Percentiles rank a stretch among this genome's conserved stretches.
phyloP scores from a whole-genome alignment of 2,888 invertebrate genomes.

The Eumacrocentrus americanus region DNA sequence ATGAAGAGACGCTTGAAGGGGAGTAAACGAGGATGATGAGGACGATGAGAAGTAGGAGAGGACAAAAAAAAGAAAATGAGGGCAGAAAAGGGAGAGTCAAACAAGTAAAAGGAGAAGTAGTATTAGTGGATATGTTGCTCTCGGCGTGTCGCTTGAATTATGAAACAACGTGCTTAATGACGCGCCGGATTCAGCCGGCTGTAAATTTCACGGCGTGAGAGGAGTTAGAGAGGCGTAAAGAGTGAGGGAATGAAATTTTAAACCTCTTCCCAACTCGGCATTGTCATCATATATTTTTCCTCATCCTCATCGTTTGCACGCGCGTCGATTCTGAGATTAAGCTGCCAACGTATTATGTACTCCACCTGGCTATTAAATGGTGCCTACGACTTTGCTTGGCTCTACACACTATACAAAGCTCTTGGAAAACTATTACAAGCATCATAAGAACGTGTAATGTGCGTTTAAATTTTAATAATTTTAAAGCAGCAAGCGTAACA shows the following conservation, averaged over 20 bases:
- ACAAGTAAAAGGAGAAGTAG: conserved; percentile 22
- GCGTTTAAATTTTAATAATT: conserved; percentile 5
- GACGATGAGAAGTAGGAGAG: neutral
- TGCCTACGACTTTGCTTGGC: too few species aligned
- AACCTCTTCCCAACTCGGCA: conserved; percentile 41
- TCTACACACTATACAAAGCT: neutral
- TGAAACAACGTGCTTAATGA: conserved; percentile 62
- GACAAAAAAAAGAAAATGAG: conserved; percentile 14
- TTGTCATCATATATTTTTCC: conserved; percentile 16
- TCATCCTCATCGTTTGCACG: neutral
- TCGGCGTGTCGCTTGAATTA: conserved; percentile 52
- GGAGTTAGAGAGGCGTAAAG: conserved; percentile 21
- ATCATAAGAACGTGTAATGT: neutral
- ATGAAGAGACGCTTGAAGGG: conserved; percentile 8
- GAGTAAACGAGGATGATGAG: conserved; percentile 1
- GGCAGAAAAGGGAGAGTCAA: conserved; percentile 1
- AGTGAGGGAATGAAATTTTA: conserved; percentile 44
- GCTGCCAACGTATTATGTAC: neutral
- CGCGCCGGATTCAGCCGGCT: conserved; percentile 56
- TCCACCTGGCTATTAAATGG: neutral
- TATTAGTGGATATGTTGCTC: conserved; percentile 36
- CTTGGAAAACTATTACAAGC: neutral
- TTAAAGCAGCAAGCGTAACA: neutral
- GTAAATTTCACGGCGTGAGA: conserved; percentile 51
- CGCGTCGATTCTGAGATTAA: neutral